Percentiles rank a stretch among this genome's conserved stretches.
These are phyloP conservation scores for Lasioglossum lativentre DNA, from an alignment of 2,888 invertebrate genomes.

Conservation along the genomic window DNA sequence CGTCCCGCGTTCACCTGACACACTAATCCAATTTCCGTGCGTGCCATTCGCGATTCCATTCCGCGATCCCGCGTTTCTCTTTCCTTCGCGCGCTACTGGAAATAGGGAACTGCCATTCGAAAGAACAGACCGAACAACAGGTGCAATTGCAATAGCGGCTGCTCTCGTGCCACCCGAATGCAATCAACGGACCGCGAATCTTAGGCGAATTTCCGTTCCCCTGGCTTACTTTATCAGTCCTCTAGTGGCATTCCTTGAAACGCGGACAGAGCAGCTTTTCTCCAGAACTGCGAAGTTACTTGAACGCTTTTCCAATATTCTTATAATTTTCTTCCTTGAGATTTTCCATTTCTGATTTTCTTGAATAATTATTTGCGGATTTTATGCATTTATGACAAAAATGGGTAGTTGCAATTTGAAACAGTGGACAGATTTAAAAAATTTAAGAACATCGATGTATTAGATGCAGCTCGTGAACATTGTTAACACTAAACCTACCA, in stretches of 20 bases:
- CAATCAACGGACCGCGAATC: background rate
- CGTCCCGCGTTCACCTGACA: constrained; percentile 55
- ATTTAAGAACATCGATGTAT: too few species aligned
- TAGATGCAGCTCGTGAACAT: too few species aligned
- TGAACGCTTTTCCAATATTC: background rate
- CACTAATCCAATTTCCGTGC: constrained; percentile 69
- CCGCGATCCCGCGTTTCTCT: constrained; percentile 39
- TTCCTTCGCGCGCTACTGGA: background rate
- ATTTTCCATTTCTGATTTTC: too few species aligned
- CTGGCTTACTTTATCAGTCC: background rate
- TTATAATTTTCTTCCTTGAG: too few species aligned
- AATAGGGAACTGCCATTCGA: background rate
- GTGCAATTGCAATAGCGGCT: background rate
- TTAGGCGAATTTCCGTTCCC: constrained; percentile 2
- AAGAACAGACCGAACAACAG: background rate
- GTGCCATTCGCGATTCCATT: constrained; percentile 39
- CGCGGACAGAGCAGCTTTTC: background rate
- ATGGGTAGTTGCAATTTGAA: too few species aligned
- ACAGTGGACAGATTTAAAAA: too few species aligned
- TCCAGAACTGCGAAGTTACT: background rate
- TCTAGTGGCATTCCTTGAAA: background rate
- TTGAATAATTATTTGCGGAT: too few species aligned
- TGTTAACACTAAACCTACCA: too few species aligned
- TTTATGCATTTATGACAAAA: too few species aligned
- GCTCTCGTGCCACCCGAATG: background rate